These are phyloP conservation scores for Potorous gilbertii DNA, from an alignment of 2,797 vertebrate genomes.

Conservation along the genomic window DNA sequence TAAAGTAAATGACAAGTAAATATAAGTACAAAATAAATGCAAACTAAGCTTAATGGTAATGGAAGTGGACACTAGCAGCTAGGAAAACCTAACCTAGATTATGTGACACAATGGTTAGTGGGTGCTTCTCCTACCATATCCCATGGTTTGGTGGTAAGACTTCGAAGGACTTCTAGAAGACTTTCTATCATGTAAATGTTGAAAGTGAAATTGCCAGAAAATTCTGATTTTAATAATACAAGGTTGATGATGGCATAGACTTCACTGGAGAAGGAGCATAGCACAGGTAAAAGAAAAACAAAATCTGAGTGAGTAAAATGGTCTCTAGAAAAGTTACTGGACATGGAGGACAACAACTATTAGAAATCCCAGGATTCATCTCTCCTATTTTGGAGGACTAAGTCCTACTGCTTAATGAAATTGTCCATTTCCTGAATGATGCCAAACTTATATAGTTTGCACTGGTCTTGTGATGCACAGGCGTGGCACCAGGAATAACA, in stretches of 20 bases:
- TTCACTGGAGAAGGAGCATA: neutral
- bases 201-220: neutral
- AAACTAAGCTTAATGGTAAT: neutral
- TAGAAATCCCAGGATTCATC: neutral
- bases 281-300: neutral
- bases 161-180: neutral
- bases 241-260: neutral
- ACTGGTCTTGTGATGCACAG: neutral
- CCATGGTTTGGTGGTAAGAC: neutral
- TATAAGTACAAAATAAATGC: neutral
- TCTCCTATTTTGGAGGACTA: neutral
- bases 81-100: neutral
- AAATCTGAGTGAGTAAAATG: neutral
- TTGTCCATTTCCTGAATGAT: neutral
- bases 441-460: neutral
- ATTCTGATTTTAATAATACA: neutral
- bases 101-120: neutral
- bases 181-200: neutral
- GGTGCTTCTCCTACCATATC: neutral
- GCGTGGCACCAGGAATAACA: neutral
- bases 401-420: neutral
- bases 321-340: neutral
- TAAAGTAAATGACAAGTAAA: neutral
- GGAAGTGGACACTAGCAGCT: neutral
- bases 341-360: neutral